phyloP scores from a whole-genome alignment of 2,113 vertebrate genomes.

The Cercopithecus mona region DNA sequence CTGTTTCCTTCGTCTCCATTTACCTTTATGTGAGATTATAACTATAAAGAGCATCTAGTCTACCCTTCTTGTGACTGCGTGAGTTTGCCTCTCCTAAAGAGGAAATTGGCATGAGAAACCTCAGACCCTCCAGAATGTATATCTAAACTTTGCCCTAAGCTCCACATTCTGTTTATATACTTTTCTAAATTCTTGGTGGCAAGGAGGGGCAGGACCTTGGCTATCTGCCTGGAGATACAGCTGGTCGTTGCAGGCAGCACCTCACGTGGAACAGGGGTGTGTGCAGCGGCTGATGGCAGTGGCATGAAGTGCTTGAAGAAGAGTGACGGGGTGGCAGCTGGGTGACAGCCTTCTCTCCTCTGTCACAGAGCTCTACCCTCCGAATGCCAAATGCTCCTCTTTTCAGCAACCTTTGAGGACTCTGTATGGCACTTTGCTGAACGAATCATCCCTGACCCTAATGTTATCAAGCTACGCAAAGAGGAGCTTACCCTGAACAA shows the following conservation, averaged over 20 bases:
- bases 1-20: neutral
- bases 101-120: neutral
- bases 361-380: slow-evolving; percentile 77
- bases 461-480: slow-evolving; percentile 83
- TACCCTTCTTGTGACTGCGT: neutral
- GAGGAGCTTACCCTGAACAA: slow-evolving; percentile 86
- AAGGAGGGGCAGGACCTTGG: neutral
- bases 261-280: neutral
- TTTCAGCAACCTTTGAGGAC: slow-evolving; percentile 86
- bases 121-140: neutral
- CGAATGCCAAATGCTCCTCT: slow-evolving; percentile 86
- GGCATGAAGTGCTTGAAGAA: accelerated
- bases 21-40: neutral
- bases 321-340: accelerated
- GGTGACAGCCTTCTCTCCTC: neutral
- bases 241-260: neutral
- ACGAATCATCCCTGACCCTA: slow-evolving; percentile 82
- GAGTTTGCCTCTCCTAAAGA: neutral
- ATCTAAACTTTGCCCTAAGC: neutral
- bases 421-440: slow-evolving; percentile 80
- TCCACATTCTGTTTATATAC: neutral
- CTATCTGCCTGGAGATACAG: too few relatives aligned
- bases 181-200: neutral
- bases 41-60: neutral
- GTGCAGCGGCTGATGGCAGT: neutral